Conservation (phyloP, 1,140 invertebrate genomes). For the Lycorma delicatula region DNA sequence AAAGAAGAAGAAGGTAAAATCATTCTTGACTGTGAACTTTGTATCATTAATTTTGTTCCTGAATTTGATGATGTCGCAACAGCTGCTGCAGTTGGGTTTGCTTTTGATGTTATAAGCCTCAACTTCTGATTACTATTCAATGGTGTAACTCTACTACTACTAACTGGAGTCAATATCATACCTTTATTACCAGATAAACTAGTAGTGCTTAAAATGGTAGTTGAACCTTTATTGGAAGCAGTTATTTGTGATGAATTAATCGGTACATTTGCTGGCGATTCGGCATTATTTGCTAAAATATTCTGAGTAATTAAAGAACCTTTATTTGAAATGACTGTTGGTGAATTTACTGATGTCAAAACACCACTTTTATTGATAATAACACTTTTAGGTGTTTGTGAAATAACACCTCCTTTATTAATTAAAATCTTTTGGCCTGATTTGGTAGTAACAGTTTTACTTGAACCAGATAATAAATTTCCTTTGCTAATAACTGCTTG, state of each 20-base stretch:
- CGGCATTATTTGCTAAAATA: conserved; percentile 2
- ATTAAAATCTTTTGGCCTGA: conserved; percentile 11
- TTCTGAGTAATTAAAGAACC: conserved; percentile 9
- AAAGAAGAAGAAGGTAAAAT: neutral
- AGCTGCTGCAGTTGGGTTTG: too few relatives aligned
- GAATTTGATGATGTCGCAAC: neutral
- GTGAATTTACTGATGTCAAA: neutral
- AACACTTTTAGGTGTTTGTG: conserved; percentile 10
- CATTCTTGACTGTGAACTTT: conserved; percentile 14
- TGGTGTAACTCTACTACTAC: conserved; percentile 6
- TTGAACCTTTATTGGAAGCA: neutral
- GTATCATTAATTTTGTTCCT: conserved; percentile 12
- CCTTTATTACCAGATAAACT: conserved; percentile 13
- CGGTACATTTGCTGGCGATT: too few relatives aligned
- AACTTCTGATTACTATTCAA: conserved; percentile 9
- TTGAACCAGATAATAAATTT: too few relatives aligned
- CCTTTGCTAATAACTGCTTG: conserved; percentile 3
- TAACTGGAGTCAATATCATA: conserved; percentile 15
- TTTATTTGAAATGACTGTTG: neutral
- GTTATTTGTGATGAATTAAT: too few relatives aligned
- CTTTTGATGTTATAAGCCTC: conserved; percentile 10
- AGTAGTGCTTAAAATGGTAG: conserved; percentile 9
- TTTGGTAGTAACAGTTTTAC: neutral
- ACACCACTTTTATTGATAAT: conserved; percentile 12
- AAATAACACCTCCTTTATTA: conserved; percentile 10